These are phyloP conservation scores for Drosophila austrosaltans DNA, from an alignment of 2,888 invertebrate genomes.

Conservation along the genomic window DNA sequence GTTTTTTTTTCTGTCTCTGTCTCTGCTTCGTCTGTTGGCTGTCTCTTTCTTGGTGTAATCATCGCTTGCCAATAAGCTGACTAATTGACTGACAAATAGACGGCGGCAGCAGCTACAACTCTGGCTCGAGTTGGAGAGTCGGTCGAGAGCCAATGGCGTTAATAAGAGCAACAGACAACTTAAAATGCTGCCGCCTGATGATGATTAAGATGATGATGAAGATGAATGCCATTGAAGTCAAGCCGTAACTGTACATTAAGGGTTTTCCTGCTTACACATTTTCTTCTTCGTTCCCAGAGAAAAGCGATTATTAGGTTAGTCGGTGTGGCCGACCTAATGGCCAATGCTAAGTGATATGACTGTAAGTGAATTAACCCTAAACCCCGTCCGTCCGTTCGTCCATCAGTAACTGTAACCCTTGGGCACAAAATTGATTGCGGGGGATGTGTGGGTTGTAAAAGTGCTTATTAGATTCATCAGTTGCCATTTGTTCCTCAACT, in stretches of 20 bases:
- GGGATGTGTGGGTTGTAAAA: background rate
- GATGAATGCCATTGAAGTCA: slow-evolving; percentile 39
- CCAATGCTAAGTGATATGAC: slow-evolving; percentile 48
- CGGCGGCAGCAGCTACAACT: slow-evolving; percentile 47
- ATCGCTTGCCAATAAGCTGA: slow-evolving; percentile 79
- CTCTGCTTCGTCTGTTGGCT: slow-evolving; percentile 65
- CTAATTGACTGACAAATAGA: slow-evolving; percentile 77
- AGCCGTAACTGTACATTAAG: slow-evolving; percentile 72
- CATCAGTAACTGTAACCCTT: background rate
- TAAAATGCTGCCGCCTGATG: slow-evolving; percentile 49
- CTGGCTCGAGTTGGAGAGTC: slow-evolving; percentile 40
- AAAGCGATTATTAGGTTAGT: slow-evolving; percentile 48
- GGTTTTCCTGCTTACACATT: slow-evolving; percentile 48
- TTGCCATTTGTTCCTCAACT: background rate
- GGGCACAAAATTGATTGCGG: slow-evolving; percentile 3
- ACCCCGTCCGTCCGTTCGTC: background rate
- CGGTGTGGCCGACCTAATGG: slow-evolving; percentile 24
- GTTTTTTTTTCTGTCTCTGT: slow-evolving; percentile 39
- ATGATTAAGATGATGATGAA: slow-evolving; percentile 19
- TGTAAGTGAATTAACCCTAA: slow-evolving; percentile 46
- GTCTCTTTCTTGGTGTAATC: slow-evolving; percentile 69
- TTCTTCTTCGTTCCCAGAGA: slow-evolving; percentile 22
- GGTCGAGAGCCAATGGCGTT: slow-evolving; percentile 47
- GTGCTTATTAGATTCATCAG: slow-evolving; percentile 7
- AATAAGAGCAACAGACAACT: slow-evolving; percentile 69